Percentiles rank a stretch among this genome's conserved stretches.
Conservation (phyloP, 2,797 vertebrate genomes). For the Chrosomus eos region DNA sequence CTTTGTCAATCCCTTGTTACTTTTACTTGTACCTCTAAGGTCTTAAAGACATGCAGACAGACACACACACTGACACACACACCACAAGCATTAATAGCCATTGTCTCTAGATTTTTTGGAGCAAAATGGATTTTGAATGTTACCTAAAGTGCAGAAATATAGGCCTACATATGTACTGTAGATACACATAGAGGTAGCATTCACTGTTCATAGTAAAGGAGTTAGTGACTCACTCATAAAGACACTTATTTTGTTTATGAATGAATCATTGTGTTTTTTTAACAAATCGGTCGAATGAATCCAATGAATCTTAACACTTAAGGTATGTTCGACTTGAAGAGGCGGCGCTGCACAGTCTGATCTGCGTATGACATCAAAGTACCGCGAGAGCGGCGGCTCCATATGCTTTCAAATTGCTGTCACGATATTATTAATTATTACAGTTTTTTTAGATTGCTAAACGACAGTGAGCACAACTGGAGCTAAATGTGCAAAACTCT, state of each 20-base stretch:
- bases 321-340: too few relatives aligned
- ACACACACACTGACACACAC: background rate
- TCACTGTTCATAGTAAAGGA: background rate
- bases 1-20: constrained; percentile 44
- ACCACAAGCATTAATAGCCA: background rate
- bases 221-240: too few relatives aligned
- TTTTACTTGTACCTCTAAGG: constrained; percentile 27
- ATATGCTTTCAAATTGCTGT: too few relatives aligned
- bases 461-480: too few relatives aligned
- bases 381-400: too few relatives aligned
- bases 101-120: background rate
- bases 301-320: background rate
- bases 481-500: too few relatives aligned
- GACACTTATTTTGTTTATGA: too few relatives aligned
- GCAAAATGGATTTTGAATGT: background rate
- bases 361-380: too few relatives aligned
- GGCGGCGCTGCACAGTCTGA: too few relatives aligned
- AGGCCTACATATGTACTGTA: background rate
- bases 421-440: too few relatives aligned
- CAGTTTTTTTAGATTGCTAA: too few relatives aligned
- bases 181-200: background rate
- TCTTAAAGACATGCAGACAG: background rate
- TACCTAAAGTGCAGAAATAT: background rate
- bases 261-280: too few relatives aligned
- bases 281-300: background rate